Evolutionary conservation across 1,140 invertebrate genomes (phyloP).

Genomic region (Forficula auricularia): DNA sequence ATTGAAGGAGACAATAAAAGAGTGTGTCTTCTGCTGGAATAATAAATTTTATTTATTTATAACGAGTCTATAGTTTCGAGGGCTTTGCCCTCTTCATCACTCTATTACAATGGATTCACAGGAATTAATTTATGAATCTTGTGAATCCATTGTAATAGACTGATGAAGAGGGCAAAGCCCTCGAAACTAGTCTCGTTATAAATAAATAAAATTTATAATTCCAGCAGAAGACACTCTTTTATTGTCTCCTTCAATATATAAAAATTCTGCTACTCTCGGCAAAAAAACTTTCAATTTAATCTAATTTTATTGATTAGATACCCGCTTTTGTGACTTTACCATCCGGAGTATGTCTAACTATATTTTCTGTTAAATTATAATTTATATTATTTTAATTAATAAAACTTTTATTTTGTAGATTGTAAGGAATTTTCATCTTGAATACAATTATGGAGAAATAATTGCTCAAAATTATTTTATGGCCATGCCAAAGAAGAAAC

Average conservation of each 20-base stretch:
- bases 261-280: neutral
- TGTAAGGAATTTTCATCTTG: conserved; percentile 36
- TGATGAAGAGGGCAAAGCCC: no score
- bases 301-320: neutral
- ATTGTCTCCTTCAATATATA: neutral
- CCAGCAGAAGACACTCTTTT: neutral
- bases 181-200: no score
- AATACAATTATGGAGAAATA: conserved; percentile 45
- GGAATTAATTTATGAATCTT: no score
- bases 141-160: no score
- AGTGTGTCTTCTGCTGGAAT: no score
- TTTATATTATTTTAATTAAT: neutral
- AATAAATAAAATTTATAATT: no score
- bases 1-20: no score
- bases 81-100: no score
- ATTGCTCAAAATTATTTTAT: conserved; percentile 34
- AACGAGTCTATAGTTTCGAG: no score
- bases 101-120: no score
- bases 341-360: neutral
- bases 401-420: conserved; percentile 33
- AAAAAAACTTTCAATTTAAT: neutral
- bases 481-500: conserved; percentile 34
- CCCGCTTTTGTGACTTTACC: neutral
- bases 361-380: neutral
- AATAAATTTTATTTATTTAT: no score